Conservation (phyloP, 1,140 invertebrate genomes). For the Orchestia grillus region DNA sequence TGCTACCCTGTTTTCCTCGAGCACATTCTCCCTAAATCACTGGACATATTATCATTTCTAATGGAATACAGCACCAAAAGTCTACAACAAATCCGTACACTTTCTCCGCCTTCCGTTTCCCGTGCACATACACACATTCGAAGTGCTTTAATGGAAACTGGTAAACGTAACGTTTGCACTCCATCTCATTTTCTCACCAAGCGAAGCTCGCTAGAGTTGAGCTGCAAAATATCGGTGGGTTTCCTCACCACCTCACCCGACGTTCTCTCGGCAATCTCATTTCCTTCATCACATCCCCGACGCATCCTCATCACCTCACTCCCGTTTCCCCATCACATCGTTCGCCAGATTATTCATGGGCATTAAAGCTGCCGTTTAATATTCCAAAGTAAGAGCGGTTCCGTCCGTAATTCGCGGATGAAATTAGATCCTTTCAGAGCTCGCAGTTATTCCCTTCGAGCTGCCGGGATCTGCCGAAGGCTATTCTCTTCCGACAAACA, state of each 20-base stretch:
- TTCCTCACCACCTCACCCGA: neutral
- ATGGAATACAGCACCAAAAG: too few relatives aligned
- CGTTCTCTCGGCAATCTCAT: neutral
- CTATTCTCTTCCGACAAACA: neutral
- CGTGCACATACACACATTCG: too few relatives aligned
- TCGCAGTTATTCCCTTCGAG: neutral
- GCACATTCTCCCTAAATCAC: too few relatives aligned
- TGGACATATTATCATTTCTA: too few relatives aligned
- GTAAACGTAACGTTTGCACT: too few relatives aligned
- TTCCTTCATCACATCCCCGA: neutral
- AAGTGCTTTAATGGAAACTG: too few relatives aligned
- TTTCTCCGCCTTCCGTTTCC: too few relatives aligned
- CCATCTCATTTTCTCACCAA: neutral
- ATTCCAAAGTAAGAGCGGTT: neutral
- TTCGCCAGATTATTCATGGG: neutral
- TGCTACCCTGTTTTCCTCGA: too few relatives aligned
- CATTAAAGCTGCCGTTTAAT: constrained; percentile 8
- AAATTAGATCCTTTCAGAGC: constrained; percentile 8
- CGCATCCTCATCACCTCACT: neutral
- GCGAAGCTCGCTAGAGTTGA: neutral
- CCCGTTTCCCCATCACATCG: neutral
- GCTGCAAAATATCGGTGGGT: neutral
- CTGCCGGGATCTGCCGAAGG: neutral
- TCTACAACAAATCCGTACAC: too few relatives aligned
- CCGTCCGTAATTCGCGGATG: neutral